phyloP scores from a whole-genome alignment of 2,797 vertebrate genomes.

The Falco concolor region DNA sequence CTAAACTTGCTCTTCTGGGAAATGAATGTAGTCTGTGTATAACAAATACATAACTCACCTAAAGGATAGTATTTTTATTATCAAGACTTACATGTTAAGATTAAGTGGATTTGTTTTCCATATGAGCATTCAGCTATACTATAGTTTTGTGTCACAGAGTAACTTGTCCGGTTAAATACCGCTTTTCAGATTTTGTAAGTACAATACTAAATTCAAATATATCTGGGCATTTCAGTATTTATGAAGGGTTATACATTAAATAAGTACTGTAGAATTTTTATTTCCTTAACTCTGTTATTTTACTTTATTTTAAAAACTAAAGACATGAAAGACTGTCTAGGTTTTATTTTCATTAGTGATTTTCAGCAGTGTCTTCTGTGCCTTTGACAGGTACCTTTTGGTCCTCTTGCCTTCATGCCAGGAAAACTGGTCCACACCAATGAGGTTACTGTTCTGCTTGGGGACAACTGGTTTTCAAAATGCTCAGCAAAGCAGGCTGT shows the following conservation, averaged over 20 bases:
- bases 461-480: slow-evolving; percentile 97
- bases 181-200: neutral
- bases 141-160: neutral
- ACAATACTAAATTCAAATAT: neutral
- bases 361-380: neutral
- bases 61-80: neutral
- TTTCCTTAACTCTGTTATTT: neutral
- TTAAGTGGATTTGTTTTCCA: neutral
- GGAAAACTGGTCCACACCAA: slow-evolving; percentile 94
- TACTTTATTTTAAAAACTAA: neutral
- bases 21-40: neutral
- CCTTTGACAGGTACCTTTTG: slow-evolving; percentile 88
- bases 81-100: neutral
- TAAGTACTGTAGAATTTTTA: neutral
- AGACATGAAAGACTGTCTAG: neutral
- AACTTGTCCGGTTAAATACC: neutral
- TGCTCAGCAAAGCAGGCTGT: slow-evolving; percentile 92
- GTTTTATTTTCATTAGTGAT: neutral
- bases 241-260: neutral
- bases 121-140: neutral
- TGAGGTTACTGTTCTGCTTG: slow-evolving; percentile 91
- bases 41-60: neutral
- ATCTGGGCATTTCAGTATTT: neutral
- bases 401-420: slow-evolving; percentile 91
- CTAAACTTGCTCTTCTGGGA: neutral